Evolutionary conservation across 2,113 vertebrate species (phyloP), one percentile per base, ranked within the genome.

Genomic region (Vimba vimba): DNA sequence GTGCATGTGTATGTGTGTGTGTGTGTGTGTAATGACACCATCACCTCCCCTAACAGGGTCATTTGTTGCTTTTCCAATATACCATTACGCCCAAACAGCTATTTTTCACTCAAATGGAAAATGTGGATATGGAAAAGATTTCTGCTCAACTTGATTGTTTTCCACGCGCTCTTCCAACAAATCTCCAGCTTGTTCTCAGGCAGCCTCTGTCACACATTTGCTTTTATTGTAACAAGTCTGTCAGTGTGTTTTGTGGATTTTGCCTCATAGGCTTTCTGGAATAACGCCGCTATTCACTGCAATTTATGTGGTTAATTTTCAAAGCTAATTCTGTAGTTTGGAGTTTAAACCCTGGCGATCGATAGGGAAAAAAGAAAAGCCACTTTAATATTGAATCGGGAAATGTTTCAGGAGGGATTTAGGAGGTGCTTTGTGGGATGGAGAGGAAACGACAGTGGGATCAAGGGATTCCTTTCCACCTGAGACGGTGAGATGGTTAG

Each of bases 51-150:
- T 89, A 90, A 87, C 80, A 86, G 84, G 87, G 87, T 87, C 90
- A 90, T 90, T 89, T 90, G 84, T 90, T 87, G 88, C 87, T 82
- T 89, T 89, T 90, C 82, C 89, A 89, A 91, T 90, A 91, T 90
- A 86, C 88, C 87, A 89, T 90, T 90, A 91, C 76, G 52, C 79
- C 27, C 75, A 80, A 88, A 85, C 86, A 86, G 85, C 89, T 87
- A 89, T 89, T 88, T 87, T 76, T 89, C 90, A 89, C 88, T 87
- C 90, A 90, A 88, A 91, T 87, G 87, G 86, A 86, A 87, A 88
- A 90, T 76, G 78, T 85, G 73, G 68, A 75, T 36, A 73, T 84
- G 77, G 76, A 82, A 85, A 81, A 82, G 43, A 79, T 84, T 79
- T 76, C 84, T 50, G 71, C 77, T 89, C 79, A 57, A 69, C 64